These are phyloP conservation scores for Epirrhoe alternata DNA, from an alignment of 2,888 invertebrate species.

Conservation along the genomic window DNA sequence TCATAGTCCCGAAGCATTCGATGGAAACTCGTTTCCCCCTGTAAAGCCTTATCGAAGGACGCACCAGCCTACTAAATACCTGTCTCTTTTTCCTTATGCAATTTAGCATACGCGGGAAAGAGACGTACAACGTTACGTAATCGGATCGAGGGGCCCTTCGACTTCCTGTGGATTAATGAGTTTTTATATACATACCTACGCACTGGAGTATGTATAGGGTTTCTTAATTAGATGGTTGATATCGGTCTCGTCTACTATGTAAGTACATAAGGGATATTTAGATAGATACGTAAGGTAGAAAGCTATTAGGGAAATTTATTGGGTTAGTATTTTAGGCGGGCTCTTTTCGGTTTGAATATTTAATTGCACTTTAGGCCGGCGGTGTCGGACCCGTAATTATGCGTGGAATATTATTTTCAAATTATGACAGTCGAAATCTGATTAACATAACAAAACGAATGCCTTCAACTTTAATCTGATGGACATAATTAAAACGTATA, in stretches of 20 bases:
- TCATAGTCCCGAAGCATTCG: constrained; percentile 76
- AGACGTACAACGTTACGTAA: constrained; percentile 59
- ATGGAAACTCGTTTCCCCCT: constrained; percentile 74
- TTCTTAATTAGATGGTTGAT: constrained; percentile 61
- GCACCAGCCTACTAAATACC: constrained; percentile 68
- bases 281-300: constrained; percentile 45
- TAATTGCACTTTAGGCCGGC: constrained; percentile 43
- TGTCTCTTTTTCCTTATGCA: constrained; percentile 64
- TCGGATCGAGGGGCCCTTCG: constrained; percentile 55
- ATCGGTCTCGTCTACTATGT: constrained; percentile 44
- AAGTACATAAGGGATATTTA: constrained; percentile 44
- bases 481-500: constrained; percentile 33
- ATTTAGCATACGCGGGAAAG: constrained; percentile 48
- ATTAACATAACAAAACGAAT: constrained; percentile 42
- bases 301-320: constrained; percentile 44
- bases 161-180: constrained; percentile 63
- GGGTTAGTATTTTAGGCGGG: constrained; percentile 47
- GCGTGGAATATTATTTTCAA: constrained; percentile 45
- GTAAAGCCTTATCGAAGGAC: constrained; percentile 76
- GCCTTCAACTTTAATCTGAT: constrained; percentile 32
- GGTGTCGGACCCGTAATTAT: constrained; percentile 41
- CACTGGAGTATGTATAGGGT: constrained; percentile 57
- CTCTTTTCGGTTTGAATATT: constrained; percentile 42
- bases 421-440: constrained; percentile 42
- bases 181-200: constrained; percentile 56